A percentile compares a stretch with the other conserved stretches of the same genome.
These are phyloP conservation scores for Cryptoprocta ferox DNA, from an alignment of 2,797 vertebrate genomes.

Conservation along the genomic window DNA sequence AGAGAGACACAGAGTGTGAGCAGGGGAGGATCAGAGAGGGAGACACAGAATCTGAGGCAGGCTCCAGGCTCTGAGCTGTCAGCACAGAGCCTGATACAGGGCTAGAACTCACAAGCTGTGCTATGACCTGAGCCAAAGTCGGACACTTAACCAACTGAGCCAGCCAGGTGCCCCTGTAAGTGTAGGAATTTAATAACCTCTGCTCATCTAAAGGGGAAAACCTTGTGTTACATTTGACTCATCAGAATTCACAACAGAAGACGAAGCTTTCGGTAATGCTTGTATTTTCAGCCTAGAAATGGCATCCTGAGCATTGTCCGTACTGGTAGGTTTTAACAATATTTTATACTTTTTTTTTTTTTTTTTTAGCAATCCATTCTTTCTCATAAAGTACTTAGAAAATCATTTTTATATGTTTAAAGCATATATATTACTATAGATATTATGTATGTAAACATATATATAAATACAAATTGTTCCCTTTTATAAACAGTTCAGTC, in stretches of 20 bases:
- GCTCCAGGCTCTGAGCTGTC: no score
- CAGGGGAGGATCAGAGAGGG: no score
- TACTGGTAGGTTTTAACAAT: background rate
- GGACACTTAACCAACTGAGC: no score
- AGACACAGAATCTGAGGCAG: no score
- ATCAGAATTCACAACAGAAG: background rate
- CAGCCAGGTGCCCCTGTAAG: background rate
- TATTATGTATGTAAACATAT: background rate
- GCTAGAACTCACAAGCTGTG: no score
- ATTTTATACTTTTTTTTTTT: background rate
- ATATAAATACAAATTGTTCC: background rate
- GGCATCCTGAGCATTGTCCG: background rate
- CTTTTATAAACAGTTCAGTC: background rate
- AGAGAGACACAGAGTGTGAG: no score
- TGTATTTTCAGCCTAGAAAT: background rate
- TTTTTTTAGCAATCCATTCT: background rate
- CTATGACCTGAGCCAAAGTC: no score
- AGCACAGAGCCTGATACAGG: no score
- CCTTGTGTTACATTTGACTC: background rate
- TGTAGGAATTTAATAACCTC: background rate
- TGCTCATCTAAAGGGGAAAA: background rate
- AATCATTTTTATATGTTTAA: background rate
- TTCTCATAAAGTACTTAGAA: background rate
- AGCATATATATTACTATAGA: background rate
- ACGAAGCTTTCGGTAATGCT: background rate